Percentiles rank a stretch among this genome's conserved stretches.
Conservation (phyloP, 2,113 vertebrate species). For the Phalacrocorax brasilianus region DNA sequence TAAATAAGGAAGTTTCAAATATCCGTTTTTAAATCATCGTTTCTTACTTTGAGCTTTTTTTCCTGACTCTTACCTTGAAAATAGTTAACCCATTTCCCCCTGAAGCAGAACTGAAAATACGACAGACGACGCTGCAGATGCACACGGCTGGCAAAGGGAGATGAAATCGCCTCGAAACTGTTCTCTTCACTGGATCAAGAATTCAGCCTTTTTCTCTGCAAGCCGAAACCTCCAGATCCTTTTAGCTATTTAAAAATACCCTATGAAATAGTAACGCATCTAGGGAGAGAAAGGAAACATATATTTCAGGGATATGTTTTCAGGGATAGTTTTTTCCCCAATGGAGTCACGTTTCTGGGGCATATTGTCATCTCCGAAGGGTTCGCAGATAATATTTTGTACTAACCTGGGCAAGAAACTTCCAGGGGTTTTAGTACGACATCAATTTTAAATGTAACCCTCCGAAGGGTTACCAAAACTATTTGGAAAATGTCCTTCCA, state of each 20-base stretch:
- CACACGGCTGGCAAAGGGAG: neutral
- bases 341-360: neutral
- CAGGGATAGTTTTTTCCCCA: neutral
- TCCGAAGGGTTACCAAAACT: conserved; percentile 27
- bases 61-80: neutral
- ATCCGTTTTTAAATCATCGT: conserved; percentile 46
- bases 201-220: neutral
- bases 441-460: neutral
- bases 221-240: neutral
- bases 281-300: neutral
- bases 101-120: neutral
- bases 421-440: neutral
- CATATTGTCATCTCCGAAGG: neutral
- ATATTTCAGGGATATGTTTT: neutral
- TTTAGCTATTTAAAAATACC: neutral
- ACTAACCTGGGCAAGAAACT: neutral
- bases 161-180: neutral
- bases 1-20: conserved; percentile 55
- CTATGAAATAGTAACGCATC: neutral
- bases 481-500: conserved; percentile 64
- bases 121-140: neutral
- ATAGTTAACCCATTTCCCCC: conserved; percentile 35
- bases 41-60: neutral
- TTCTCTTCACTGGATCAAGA: neutral
- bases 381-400: neutral